Percentiles rank a stretch among this genome's conserved stretches.
Evolutionary conservation across 2,113 vertebrate genomes (phyloP).

Genomic region (Oreochromis spilurus): DNA sequence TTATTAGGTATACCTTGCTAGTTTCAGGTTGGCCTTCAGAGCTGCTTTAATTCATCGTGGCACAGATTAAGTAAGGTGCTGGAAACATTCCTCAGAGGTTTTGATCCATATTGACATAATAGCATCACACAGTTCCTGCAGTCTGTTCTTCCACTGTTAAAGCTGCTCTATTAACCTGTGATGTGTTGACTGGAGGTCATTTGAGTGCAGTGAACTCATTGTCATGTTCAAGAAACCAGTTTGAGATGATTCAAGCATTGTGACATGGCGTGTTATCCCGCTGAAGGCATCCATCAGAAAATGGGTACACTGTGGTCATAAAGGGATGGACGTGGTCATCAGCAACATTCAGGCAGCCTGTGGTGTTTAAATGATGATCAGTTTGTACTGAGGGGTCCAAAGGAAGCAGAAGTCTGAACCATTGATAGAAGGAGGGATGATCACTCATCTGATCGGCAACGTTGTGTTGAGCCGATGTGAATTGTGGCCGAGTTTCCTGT

Average conservation of each 20-base stretch:
- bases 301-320: not conserved
- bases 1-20: not conserved
- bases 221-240: fast-evolving
- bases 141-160: not conserved
- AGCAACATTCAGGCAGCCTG: not conserved
- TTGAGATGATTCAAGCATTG: not conserved
- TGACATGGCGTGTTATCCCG: fast-evolving
- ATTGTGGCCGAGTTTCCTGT: fast-evolving
- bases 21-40: not conserved
- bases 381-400: not conserved
- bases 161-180: not conserved
- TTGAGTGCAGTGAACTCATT: not conserved
- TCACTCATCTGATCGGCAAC: fast-evolving
- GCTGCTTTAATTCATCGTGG: fast-evolving
- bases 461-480: not conserved
- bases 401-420: not conserved
- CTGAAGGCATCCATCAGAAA: not conserved
- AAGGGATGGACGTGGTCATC: not conserved
- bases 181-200: not conserved
- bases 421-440: not conserved
- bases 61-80: not conserved
- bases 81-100: not conserved
- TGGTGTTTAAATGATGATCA: not conserved
- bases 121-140: fast-evolving
- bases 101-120: fast-evolving